Evolutionary conservation across 1,140 invertebrate species (phyloP).

Genomic region (Drosophila ercepeae): DNA sequence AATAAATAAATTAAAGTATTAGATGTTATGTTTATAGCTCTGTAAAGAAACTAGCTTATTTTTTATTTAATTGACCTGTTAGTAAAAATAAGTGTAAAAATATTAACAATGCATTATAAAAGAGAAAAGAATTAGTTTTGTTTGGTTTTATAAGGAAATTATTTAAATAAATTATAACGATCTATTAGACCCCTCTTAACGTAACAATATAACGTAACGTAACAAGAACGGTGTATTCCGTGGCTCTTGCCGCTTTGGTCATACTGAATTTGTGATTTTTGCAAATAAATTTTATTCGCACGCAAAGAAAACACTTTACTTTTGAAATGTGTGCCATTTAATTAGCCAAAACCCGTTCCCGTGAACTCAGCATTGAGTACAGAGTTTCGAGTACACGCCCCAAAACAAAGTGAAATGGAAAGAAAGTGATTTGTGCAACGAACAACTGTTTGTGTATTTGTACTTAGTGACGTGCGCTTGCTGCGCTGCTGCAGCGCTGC

Average conservation of each 20-base stretch:
- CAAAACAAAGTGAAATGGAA: constrained; percentile 36
- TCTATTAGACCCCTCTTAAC: no score
- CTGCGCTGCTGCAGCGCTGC: constrained; percentile 55
- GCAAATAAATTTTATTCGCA: constrained; percentile 52
- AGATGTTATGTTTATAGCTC: no score
- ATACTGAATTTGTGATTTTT: constrained; percentile 21
- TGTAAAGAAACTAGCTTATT: no score
- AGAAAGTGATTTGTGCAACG: constrained; percentile 41
- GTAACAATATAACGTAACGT: no score
- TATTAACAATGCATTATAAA: no score
- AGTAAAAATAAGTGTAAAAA: no score
- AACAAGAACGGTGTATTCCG: no score
- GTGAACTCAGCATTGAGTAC: constrained; percentile 4
- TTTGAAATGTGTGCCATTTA: constrained; percentile 20
- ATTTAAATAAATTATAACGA: no score
- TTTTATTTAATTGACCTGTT: no score
- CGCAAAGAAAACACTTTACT: constrained; percentile 26
- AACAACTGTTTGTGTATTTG: constrained; percentile 45
- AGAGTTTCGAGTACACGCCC: not conserved
- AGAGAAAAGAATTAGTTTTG: no score
- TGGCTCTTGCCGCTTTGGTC: not conserved
- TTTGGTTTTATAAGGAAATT: no score
- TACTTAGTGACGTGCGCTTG: constrained; percentile 61
- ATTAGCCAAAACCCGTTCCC: constrained; percentile 5
- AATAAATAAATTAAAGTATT: no score